These are phyloP conservation scores for Drosophila asahinai DNA, from an alignment of 1,140 invertebrate species.

Conservation along the genomic window DNA sequence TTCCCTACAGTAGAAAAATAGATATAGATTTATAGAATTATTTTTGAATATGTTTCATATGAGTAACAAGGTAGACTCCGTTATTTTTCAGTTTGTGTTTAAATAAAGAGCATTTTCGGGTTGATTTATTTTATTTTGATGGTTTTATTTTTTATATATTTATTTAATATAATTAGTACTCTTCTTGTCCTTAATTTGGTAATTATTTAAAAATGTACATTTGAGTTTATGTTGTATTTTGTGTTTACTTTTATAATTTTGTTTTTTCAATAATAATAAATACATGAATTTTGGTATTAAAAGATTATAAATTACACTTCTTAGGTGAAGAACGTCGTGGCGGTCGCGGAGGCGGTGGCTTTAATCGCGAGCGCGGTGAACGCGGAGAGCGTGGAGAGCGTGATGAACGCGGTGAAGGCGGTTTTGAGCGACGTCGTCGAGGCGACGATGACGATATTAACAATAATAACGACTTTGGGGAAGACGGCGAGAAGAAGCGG, in stretches of 20 bases:
- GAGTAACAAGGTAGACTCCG: background rate
- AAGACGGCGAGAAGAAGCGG: slow-evolving; percentile 85
- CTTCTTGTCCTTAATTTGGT: background rate
- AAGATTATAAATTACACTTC: too few relatives aligned
- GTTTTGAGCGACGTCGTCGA: slow-evolving; percentile 44
- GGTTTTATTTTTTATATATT: background rate
- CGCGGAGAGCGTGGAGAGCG: slow-evolving; percentile 41
- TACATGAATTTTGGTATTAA: background rate
- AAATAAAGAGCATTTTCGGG: background rate
- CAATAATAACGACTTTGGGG: slow-evolving; percentile 58
- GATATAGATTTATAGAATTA: background rate
- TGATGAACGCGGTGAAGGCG: slow-evolving; percentile 15
- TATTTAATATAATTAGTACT: background rate
- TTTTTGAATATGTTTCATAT: background rate
- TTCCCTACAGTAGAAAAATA: slow-evolving; percentile 11
- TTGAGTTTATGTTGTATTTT: background rate
- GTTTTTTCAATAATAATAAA: background rate
- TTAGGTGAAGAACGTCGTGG: slow-evolving; percentile 36
- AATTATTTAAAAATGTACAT: too few relatives aligned
- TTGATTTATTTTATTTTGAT: background rate
- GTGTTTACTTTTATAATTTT: background rate
- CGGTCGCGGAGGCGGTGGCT: slow-evolving; percentile 32
- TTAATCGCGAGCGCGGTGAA: slow-evolving; percentile 35
- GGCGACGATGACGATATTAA: slow-evolving; percentile 63
- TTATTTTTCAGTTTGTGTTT: background rate